Base-by-base conservation (phyloP, 1,140 invertebrate species). In the Parapsyche elsis region DNA sequence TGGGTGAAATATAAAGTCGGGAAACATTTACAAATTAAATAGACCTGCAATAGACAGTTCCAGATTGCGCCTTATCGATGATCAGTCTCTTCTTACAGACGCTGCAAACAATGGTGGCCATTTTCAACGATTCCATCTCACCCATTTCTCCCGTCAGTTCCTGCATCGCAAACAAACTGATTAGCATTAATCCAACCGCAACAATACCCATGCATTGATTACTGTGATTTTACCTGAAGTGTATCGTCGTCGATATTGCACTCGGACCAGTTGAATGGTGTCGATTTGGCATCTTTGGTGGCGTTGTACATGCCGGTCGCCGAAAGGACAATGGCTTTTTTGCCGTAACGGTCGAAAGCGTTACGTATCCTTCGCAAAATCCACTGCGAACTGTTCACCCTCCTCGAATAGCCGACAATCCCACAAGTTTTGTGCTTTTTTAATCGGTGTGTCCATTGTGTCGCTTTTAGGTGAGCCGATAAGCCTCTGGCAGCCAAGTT, bases 281-380 rank as follows among this genome's bases (percentile, higher is more conserved):
- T 64, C 0, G 79, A n/a, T 73, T 19, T 71, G 14, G 49, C 74
- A 30, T 85, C 85, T 16, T 73, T 71, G 0, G 59, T 59, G 1
- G 81, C 79, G 67, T 87, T 87, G 76, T 85, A 88, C 0, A 87
- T 86, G 0, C 87, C 88, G 0, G 87, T 87, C 0, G 85, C 87
- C 0, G 88, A 86, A 10, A 89, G 71, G 0, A 88, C 81, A 0
- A 89, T 70, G 0, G 76, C 80, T n/a, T 75, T 75, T 10, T 57
- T 53, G 38, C 77, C 78, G 45, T 71, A 70, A n/a, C 78, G 73
- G 21, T 74, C 78, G 77, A 9, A 86, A 9, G 77, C 75, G 57
- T 10, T 71, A 9, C 61, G 70, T n/a, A 71, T 30, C 44, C 30
- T 30, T 21, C 45, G 30, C 59, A 73, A 46, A 1, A 80, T 23